phyloP scores from a whole-genome alignment of 2,888 invertebrate species.

The Drosophila neotestacea region DNA sequence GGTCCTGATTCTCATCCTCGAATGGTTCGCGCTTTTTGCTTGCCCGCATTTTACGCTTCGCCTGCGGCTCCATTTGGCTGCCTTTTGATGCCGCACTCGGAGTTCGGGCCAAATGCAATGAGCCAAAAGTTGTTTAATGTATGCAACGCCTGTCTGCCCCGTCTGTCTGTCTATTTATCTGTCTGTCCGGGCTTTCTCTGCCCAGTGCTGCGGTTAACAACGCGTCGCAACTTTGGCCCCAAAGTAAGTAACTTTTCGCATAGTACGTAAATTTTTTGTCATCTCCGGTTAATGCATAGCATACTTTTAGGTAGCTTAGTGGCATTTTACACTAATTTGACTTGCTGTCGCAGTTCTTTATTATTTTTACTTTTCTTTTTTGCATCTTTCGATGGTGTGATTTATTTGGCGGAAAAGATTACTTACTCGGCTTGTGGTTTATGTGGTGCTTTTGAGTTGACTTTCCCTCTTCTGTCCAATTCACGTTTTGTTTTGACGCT shows the following conservation, averaged over 20 bases:
- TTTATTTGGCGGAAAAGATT: slow-evolving; percentile 85
- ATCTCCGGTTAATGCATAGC: slow-evolving; percentile 58
- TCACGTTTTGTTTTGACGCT: slow-evolving; percentile 43
- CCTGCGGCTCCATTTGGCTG: slow-evolving; percentile 70
- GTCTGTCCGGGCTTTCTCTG: slow-evolving; percentile 7
- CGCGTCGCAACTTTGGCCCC: slow-evolving; percentile 74
- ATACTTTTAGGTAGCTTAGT: slow-evolving; percentile 78
- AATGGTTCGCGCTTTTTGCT: slow-evolving; percentile 71
- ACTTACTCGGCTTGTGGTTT: slow-evolving; percentile 71
- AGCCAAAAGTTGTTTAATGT: slow-evolving; percentile 83
- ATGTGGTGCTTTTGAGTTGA: slow-evolving; percentile 46
- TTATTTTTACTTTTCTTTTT: slow-evolving; percentile 20
- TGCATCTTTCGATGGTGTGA: slow-evolving; percentile 78
- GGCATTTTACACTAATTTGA: slow-evolving; percentile 82
- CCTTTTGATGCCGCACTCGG: slow-evolving; percentile 64
- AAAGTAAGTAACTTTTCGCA: slow-evolving; percentile 74
- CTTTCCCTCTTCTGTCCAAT: slow-evolving; percentile 8
- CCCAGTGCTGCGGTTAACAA: slow-evolving; percentile 71
- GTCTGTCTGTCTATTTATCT: slow-evolving; percentile 3
- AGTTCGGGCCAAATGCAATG: slow-evolving; percentile 71
- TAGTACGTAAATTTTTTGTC: slow-evolving; percentile 69
- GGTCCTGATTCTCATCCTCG: background rate
- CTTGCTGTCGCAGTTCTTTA: slow-evolving; percentile 53
- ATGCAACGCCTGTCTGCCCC: slow-evolving; percentile 70
- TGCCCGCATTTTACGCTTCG: slow-evolving; percentile 79